phyloP scores from a whole-genome alignment of 2,888 invertebrate genomes.

The Dryobota labecula region DNA sequence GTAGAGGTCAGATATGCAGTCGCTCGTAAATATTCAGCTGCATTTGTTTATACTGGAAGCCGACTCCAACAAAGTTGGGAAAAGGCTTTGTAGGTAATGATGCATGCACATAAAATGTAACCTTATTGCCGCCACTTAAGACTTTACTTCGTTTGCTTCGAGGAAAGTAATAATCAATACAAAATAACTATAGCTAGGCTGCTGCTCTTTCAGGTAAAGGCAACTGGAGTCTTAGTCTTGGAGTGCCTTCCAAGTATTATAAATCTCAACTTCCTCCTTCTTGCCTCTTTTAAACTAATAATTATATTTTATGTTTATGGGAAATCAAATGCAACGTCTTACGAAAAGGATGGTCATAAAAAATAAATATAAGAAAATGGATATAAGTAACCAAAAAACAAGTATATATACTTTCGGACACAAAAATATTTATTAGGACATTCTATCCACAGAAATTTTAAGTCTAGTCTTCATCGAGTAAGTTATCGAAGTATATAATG shows the following conservation, averaged over 20 bases:
- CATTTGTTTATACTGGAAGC: background rate
- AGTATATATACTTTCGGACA: background rate
- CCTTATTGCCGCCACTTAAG: background rate
- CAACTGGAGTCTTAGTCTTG: background rate
- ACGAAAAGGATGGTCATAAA: background rate
- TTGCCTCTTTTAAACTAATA: too few species aligned
- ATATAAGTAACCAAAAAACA: background rate
- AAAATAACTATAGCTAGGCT: background rate
- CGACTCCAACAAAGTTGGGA: background rate
- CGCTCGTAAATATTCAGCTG: background rate
- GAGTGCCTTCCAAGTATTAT: too few species aligned
- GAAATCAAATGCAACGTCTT: background rate
- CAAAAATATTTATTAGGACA: background rate
- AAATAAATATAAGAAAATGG: background rate
- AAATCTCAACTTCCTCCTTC: too few species aligned
- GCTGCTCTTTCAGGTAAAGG: too few species aligned
- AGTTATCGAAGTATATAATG: slow-evolving; percentile 3
- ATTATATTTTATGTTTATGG: too few species aligned
- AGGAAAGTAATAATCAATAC: background rate
- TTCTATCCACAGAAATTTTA: background rate
- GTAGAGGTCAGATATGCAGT: background rate
- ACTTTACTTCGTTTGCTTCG: background rate
- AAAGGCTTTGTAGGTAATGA: background rate
- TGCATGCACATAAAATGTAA: background rate
- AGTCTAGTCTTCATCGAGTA: background rate